Conservation (phyloP, 1,140 invertebrate genomes). For the Akabosia matsudoensis region DNA sequence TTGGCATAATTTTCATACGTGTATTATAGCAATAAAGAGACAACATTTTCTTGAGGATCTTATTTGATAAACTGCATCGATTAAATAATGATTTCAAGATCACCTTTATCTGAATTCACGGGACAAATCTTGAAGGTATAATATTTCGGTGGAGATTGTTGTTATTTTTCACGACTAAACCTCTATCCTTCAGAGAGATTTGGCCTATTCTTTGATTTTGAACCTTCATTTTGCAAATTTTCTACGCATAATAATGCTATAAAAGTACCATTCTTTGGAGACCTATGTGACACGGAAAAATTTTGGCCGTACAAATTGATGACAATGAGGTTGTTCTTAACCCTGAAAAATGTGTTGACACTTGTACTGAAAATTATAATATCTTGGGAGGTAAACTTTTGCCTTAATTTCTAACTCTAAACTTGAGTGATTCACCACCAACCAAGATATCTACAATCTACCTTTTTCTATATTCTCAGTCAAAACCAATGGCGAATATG, state of each 20-base stretch:
- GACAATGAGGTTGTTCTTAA: not conserved
- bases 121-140: not conserved
- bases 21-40: not conserved
- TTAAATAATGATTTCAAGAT: constrained; percentile 23
- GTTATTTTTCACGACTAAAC: too few species aligned
- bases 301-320: too few species aligned
- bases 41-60: not conserved
- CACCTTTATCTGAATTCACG: not conserved
- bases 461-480: too few species aligned
- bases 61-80: not conserved
- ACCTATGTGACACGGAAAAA: too few species aligned
- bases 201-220: not conserved
- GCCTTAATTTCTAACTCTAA: too few species aligned
- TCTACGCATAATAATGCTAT: too few species aligned
- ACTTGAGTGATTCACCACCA: too few species aligned
- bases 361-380: not conserved
- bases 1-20: not conserved
- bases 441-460: too few species aligned
- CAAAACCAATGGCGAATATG: too few species aligned
- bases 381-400: too few species aligned
- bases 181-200: not conserved
- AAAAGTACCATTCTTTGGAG: too few species aligned
- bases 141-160: too few species aligned
- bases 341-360: not conserved
- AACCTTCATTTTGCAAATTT: not conserved